These are phyloP conservation scores for Philantomba maxwellii DNA, from an alignment of 2,113 vertebrate species.

Conservation along the genomic window DNA sequence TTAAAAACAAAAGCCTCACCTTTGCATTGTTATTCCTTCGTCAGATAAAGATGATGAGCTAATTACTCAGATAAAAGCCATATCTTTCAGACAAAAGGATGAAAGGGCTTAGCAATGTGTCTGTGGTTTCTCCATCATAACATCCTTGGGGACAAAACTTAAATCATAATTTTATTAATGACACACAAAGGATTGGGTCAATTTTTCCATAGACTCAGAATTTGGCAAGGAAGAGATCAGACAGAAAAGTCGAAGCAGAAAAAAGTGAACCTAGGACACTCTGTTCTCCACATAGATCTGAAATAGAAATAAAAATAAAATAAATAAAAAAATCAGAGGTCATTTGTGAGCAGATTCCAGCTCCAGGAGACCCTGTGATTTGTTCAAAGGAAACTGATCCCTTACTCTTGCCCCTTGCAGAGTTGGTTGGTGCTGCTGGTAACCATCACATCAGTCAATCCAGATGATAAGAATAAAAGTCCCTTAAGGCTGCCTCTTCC, in stretches of 20 bases:
- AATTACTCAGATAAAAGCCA: not conserved
- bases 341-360: not conserved
- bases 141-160: not conserved
- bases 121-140: not conserved
- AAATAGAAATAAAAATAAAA: conserved; percentile 33
- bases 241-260: not conserved
- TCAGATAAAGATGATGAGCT: not conserved
- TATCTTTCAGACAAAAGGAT: not conserved
- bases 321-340: not conserved
- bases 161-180: conserved; percentile 41
- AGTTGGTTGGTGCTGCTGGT: not conserved
- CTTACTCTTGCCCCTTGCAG: not conserved
- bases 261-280: not conserved
- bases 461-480: not conserved
- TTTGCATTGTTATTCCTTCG: not conserved
- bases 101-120: not conserved
- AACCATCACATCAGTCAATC: not conserved
- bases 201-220: conserved; percentile 40
- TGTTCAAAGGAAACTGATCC: not conserved
- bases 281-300: not conserved
- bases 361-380: not conserved
- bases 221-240: conserved; percentile 3
- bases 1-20: not conserved
- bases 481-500: not conserved
- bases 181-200: not conserved